Conservation (phyloP, 1,140 invertebrate genomes). For the Nymphalis io region DNA sequence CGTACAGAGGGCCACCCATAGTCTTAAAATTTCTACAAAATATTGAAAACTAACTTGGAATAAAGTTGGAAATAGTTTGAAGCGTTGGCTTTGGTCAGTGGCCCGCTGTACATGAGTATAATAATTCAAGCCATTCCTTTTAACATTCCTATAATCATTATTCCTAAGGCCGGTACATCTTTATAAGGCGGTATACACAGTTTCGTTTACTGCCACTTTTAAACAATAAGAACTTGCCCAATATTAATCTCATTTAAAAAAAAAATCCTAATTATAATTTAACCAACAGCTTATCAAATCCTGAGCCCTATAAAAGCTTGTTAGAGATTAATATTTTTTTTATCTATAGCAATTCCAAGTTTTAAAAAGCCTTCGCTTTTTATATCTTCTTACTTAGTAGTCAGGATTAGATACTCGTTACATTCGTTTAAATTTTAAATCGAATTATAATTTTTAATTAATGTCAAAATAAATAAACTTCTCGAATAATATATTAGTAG, state of each 20-base stretch:
- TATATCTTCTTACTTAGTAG: too few species aligned
- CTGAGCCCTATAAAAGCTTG: not conserved
- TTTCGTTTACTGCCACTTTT: constrained; percentile 15
- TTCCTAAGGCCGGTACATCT: constrained; percentile 75
- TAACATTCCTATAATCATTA: constrained; percentile 67
- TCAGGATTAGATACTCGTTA: too few species aligned
- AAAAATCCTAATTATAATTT: not conserved
- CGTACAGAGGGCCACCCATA: constrained; percentile 39
- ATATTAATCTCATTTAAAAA: not conserved
- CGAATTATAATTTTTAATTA: too few species aligned
- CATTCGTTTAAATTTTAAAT: too few species aligned
- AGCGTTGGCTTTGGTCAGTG: constrained; percentile 13
- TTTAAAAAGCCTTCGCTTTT: too few species aligned
- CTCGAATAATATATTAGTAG: too few species aligned
- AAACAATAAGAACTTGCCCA: not conserved
- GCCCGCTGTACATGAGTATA: constrained; percentile 53
- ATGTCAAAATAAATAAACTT: too few species aligned
- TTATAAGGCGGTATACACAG: constrained; percentile 39
- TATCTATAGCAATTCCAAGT: too few species aligned
- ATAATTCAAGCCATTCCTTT: constrained; percentile 63
- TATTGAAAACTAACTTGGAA: constrained; percentile 13
- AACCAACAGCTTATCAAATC: not conserved
- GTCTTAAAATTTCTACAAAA: constrained; percentile 8
- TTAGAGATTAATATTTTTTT: not conserved
- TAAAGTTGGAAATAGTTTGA: constrained; percentile 12